These are phyloP conservation scores for Ariolimax columbianus DNA, from an alignment of 2,888 invertebrate genomes.

Conservation along the genomic window DNA sequence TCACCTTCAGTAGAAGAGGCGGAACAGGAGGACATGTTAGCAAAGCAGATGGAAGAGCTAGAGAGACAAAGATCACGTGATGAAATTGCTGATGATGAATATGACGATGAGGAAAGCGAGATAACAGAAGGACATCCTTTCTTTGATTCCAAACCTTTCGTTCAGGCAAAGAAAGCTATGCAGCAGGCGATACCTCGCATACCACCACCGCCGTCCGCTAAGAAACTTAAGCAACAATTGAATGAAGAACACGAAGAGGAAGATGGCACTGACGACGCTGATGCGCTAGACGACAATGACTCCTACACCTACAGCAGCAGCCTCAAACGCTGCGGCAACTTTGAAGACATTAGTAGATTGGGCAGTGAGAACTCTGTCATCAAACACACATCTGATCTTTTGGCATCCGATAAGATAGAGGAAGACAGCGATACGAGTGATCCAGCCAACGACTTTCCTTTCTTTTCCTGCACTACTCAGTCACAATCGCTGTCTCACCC, in stretches of 20 bases:
- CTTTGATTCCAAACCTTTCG: conserved; percentile 21
- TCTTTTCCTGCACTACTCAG: conserved; percentile 55
- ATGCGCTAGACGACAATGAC: conserved; percentile 3
- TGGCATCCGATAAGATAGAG: not conserved
- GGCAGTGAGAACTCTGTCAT: conserved; percentile 53
- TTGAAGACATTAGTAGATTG: conserved; percentile 75
- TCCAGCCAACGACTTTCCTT: conserved; percentile 44
- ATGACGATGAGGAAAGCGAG: conserved; percentile 51
- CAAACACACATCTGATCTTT: conserved; percentile 49
- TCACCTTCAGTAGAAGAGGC: conserved; percentile 79
- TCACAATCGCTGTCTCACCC: conserved; percentile 42
- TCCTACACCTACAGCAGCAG: conserved; percentile 44
- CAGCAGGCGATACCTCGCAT: conserved; percentile 41
- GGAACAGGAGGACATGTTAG: conserved; percentile 77
- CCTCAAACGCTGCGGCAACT: conserved; percentile 71
- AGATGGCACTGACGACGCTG: conserved; percentile 40
- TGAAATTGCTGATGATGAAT: conserved; percentile 59
- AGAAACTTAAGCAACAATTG: conserved; percentile 46
- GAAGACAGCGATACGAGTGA: conserved; percentile 52
- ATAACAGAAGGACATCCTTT: not conserved
- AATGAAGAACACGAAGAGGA: conserved; percentile 45
- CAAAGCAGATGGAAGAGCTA: conserved; percentile 71
- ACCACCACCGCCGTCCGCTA: conserved; percentile 46
- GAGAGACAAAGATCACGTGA: conserved; percentile 66
- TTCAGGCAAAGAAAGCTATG: not conserved